Evolutionary conservation across 2,113 vertebrate species (phyloP).

Genomic region (Ellobius talpinus): DNA sequence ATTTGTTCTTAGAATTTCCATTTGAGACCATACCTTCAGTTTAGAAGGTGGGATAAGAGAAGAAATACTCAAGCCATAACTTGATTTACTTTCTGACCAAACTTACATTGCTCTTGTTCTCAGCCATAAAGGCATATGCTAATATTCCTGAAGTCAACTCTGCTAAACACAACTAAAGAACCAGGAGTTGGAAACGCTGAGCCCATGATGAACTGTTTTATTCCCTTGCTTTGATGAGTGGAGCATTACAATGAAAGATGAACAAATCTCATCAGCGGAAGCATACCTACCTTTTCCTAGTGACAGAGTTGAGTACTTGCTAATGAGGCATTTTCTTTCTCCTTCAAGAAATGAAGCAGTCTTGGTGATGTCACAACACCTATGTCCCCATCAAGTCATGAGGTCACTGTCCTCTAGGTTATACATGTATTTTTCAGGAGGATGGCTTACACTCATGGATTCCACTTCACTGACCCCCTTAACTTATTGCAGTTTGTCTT

Average conservation of each 20-base stretch:
- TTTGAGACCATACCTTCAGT: slow-evolving; percentile 28
- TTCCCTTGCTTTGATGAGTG: slow-evolving; percentile 13
- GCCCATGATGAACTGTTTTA: neutral
- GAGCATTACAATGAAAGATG: neutral
- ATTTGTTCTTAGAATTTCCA: slow-evolving; percentile 8
- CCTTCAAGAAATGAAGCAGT: neutral
- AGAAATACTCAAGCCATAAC: neutral
- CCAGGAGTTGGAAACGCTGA: neutral
- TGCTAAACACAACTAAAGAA: neutral
- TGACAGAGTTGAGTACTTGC: neutral
- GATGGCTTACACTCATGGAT: neutral
- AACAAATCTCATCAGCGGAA: slow-evolving; percentile 24
- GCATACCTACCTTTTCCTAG: neutral
- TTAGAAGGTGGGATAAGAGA: neutral
- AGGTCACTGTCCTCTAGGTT: neutral
- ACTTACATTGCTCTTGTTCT: neutral
- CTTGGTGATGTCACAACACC: neutral
- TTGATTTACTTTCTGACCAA: neutral
- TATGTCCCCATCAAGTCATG: neutral
- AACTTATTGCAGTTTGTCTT: neutral
- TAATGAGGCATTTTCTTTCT: neutral
- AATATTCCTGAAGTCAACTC: slow-evolving; percentile 48
- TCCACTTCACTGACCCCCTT: neutral
- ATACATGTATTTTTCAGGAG: neutral
- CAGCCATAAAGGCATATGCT: neutral